phyloP scores from a whole-genome alignment of 2,797 vertebrate genomes.

The Ctenopoma multispine region DNA sequence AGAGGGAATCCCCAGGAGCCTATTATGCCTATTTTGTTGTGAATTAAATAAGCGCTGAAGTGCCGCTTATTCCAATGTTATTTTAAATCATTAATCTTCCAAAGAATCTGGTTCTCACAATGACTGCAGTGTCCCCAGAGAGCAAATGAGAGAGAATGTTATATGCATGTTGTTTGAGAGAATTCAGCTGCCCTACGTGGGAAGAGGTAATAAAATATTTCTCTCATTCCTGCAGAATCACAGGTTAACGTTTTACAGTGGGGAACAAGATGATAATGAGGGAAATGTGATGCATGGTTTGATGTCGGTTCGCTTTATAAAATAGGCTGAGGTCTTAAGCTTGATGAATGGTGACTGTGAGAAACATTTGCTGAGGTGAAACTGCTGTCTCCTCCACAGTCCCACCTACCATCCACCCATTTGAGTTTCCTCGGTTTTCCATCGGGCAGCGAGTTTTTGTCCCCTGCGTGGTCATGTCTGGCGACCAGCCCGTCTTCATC shows the following conservation, averaged over 20 bases:
- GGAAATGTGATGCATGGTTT: conserved; percentile 31
- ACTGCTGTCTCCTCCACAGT: conserved; percentile 81
- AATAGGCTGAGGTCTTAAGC: conserved; percentile 7
- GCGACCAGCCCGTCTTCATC: conserved; percentile 97
- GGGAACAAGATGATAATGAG: conserved; percentile 27
- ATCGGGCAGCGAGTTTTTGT: conserved; percentile 98
- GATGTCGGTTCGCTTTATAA: conserved; percentile 17
- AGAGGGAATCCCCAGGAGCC: conserved; percentile 85
- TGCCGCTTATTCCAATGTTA: conserved; percentile 82
- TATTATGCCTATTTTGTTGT: conserved; percentile 88
- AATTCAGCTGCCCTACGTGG: conserved; percentile 34
- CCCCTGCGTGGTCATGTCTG: conserved; percentile 97
- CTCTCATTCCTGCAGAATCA: conserved; percentile 32
- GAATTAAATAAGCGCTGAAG: conserved; percentile 85
- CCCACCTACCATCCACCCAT: conserved; percentile 97
- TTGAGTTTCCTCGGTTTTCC: conserved; percentile 96
- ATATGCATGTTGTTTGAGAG: conserved; percentile 56
- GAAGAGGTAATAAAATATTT: conserved; percentile 46
- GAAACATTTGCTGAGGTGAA: conserved; percentile 5
- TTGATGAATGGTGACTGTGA: conserved; percentile 7
- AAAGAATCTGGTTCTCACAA: conserved; percentile 78
- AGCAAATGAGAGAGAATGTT: conserved; percentile 55
- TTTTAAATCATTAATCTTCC: conserved; percentile 85
- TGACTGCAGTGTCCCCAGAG: conserved; percentile 77
- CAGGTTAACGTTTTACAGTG: conserved; percentile 21